Base-by-base conservation (phyloP, 2,888 invertebrate genomes). In the Lasioglossum leucozonium region DNA sequence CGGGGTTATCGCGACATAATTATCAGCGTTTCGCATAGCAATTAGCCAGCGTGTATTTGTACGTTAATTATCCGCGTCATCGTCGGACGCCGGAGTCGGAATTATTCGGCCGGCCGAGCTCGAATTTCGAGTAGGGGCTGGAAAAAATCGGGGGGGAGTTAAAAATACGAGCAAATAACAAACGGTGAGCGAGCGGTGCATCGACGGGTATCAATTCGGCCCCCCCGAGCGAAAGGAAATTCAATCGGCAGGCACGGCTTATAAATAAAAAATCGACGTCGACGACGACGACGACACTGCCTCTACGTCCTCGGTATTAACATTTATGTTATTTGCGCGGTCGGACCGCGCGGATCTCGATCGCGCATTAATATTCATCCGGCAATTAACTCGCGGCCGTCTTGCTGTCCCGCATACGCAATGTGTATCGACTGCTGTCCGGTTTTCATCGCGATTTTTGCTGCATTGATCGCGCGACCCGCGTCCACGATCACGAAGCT, bases 321-420 rank as follows among this genome's bases (percentile, higher is more conserved):
- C 72, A 30, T 47, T 72, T 72, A 10, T 47, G 44, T 72, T 47
- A 72, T 72, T 72, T 47, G 26, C 42, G 47, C 72, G 30, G 47
- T 8, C 30, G 22, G 42, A 71, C 69, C 18, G 37, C 30, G 8
- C 3, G 30, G 26, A 22, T 44, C 26, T 16, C 71, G 30, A 42
- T 72, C 30, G 26, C 44, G 65, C 79, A 82, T 88, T 84, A 88
- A 88, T 80, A 82, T 84, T 88, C 84, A 88, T 84, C 87, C 79
- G 81, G 79, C 84, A 76, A 82, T 88, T 88, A 88, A 88, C 87
- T 85, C 86, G 18, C 67, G 67, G 37, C 10, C 67, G 37, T 67
- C 37, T 37, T 67, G 67, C 67, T 0, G 65, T 3, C 22, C 37
- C 37, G 37, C 37, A 37, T 67, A n/a, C 22, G 30, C 44, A 44